These are phyloP conservation scores for Copidosoma floridanum DNA, from an alignment of 1,140 invertebrate species.

Conservation along the genomic window DNA sequence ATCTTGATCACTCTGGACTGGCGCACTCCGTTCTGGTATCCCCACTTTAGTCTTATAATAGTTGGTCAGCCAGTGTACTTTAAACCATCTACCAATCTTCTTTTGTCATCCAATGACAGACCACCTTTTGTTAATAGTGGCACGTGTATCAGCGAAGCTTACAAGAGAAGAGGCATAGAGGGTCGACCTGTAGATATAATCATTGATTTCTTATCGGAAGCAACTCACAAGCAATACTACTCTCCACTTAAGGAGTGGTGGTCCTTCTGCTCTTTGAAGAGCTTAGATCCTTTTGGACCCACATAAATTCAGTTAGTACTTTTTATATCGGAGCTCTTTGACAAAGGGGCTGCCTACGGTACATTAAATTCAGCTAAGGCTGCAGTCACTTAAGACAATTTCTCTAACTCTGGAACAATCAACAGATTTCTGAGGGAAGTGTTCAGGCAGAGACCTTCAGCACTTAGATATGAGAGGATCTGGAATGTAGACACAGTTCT, in stretches of 20 bases:
- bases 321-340: conserved; percentile 24
- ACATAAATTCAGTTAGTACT: background rate
- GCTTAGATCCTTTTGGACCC: background rate
- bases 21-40: conserved; percentile 13
- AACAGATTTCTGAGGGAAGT: conserved; percentile 34
- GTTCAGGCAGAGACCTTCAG: conserved; percentile 34
- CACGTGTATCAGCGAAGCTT: background rate
- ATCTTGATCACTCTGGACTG: conserved; percentile 11
- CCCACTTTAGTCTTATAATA: conserved; percentile 9
- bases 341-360: conserved; percentile 31
- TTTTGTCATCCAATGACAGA: background rate
- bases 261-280: conserved; percentile 22
- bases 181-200: background rate
- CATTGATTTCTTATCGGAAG: conserved; percentile 8
- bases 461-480: too few species aligned
- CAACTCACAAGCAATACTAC: background rate
- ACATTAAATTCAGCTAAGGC: conserved; percentile 27
- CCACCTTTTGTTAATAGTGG: conserved; percentile 11
- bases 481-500: too few species aligned
- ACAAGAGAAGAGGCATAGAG: background rate
- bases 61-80: background rate
- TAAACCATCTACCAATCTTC: background rate
- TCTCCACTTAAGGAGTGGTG: background rate
- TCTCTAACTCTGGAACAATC: conserved; percentile 21
- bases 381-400: conserved; percentile 17